Conservation (phyloP, 2,888 invertebrate genomes). For the Chrysina gloriosa region DNA sequence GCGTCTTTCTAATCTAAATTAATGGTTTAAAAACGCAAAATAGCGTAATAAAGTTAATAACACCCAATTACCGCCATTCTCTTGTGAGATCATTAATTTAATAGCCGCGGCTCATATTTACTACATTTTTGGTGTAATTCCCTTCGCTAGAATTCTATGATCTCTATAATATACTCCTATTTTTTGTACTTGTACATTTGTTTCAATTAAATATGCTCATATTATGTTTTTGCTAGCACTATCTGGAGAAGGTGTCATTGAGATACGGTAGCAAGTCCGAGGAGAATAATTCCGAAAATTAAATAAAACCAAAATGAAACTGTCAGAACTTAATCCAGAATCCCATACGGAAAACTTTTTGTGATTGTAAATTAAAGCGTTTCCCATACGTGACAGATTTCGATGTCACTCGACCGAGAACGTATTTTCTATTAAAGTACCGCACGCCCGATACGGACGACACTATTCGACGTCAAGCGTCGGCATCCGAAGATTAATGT, state of each 20-base stretch:
- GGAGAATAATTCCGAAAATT: too few species aligned
- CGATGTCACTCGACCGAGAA: not conserved
- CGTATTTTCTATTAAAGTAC: not conserved
- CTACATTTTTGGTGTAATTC: not conserved
- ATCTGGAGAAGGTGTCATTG: too few species aligned
- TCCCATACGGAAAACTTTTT: not conserved
- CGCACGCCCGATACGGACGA: not conserved
- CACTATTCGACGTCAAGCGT: not conserved
- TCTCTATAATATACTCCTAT: too few species aligned
- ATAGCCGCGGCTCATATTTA: not conserved
- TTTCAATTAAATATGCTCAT: too few species aligned
- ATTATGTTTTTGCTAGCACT: too few species aligned
- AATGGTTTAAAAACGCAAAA: not conserved
- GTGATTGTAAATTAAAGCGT: not conserved
- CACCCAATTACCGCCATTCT: not conserved
- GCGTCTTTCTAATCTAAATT: not conserved
- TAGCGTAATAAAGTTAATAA: slow-evolving; percentile 8
- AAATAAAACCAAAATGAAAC: too few species aligned
- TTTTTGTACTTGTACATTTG: too few species aligned
- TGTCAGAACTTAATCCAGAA: too few species aligned
- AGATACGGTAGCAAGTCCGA: too few species aligned
- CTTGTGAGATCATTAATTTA: not conserved
- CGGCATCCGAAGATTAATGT: slow-evolving; percentile 10
- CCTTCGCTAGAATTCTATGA: not conserved
- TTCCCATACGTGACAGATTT: not conserved